Evolutionary conservation across 2,797 vertebrate species (phyloP).

Genomic region (Moxostoma hubbsi): DNA sequence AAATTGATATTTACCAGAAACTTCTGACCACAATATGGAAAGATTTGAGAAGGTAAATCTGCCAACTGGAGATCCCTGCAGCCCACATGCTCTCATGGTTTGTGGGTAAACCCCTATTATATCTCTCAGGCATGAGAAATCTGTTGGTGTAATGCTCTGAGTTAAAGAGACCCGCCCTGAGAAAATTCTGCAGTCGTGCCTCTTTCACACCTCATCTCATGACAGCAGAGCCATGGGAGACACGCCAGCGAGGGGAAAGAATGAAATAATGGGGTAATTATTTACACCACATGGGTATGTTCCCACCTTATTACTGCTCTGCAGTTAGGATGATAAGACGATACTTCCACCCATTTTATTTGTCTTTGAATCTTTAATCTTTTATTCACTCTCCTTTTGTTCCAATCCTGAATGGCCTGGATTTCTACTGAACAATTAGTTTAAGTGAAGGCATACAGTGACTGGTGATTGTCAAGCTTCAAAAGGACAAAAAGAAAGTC

Average conservation of each 20-base stretch:
- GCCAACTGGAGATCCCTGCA: not conserved
- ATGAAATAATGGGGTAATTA: slow-evolving; percentile 21
- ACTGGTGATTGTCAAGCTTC: no score
- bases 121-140: not conserved
- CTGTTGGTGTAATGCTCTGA: slow-evolving; percentile 16
- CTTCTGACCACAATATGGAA: not conserved
- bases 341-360: not conserved
- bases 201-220: slow-evolving; percentile 43
- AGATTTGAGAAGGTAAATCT: not conserved
- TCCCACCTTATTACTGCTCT: not conserved
- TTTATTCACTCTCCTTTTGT: no score
- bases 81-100: slow-evolving; percentile 4
- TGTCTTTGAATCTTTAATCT: not conserved
- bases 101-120: not conserved
- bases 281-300: not conserved
- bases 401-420: no score
- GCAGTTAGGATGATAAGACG: not conserved
- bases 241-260: not conserved
- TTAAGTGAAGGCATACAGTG: no score
- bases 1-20: not conserved
- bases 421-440: no score
- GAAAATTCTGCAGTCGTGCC: slow-evolving; percentile 20
- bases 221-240: not conserved
- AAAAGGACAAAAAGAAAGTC: no score
- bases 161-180: slow-evolving; percentile 26